Evolutionary conservation across 2,797 vertebrate genomes (phyloP).

Genomic region (Clarias fuscus): DNA sequence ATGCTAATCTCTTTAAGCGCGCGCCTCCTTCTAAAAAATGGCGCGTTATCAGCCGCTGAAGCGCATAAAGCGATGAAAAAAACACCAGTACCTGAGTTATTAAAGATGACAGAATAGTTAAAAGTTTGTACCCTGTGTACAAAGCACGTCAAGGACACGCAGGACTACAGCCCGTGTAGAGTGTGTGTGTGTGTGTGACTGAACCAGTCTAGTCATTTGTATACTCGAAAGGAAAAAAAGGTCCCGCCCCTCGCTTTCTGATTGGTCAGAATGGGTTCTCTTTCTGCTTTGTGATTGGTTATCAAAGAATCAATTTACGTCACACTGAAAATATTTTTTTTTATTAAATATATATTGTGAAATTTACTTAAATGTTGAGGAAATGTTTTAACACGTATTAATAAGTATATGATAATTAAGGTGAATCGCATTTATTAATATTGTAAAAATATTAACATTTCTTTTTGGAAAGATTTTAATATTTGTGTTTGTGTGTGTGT

Average conservation of each 20-base stretch:
- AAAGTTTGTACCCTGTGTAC: not conserved
- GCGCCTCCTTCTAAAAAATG: not conserved
- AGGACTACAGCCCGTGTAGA: not conserved
- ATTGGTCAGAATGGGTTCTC: not conserved
- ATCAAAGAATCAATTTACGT: not conserved
- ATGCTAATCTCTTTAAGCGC: constrained; percentile 3
- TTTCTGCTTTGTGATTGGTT: not conserved
- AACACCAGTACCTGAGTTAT: constrained; percentile 7
- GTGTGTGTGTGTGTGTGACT: too few species aligned
- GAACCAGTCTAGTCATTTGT: not conserved
- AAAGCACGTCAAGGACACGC: not conserved
- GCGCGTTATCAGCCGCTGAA: too few species aligned
- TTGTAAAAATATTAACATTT: not conserved
- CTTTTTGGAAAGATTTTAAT: not conserved
- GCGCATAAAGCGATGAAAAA: not conserved
- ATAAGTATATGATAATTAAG: not conserved
- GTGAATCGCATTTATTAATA: not conserved
- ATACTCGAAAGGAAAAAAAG: not conserved
- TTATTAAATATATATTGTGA: not conserved
- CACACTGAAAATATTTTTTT: not conserved
- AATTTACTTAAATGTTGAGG: not conserved
- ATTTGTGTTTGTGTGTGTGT: not conserved
- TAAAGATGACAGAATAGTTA: not conserved
- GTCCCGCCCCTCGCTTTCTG: not conserved
- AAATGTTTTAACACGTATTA: not conserved